phyloP scores from a whole-genome alignment of 2,888 invertebrate species.

The Philopedon plagiatum region DNA sequence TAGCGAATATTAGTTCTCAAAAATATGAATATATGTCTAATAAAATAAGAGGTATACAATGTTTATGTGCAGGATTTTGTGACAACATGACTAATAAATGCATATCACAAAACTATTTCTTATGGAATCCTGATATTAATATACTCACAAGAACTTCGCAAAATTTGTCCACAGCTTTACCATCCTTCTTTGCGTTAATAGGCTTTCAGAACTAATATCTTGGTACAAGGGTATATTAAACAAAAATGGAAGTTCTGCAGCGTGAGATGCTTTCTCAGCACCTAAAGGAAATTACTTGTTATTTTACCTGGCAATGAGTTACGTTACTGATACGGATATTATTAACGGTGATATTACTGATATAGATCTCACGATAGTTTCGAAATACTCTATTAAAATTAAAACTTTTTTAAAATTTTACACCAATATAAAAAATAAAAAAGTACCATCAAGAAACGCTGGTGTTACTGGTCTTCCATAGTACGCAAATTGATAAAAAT shows the following conservation, averaged over 20 bases:
- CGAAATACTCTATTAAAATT: too few relatives aligned
- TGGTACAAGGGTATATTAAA: background rate
- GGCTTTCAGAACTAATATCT: slow-evolving; percentile 24
- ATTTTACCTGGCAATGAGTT: too few relatives aligned
- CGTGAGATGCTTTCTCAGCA: slow-evolving; percentile 16
- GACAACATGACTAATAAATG: too few relatives aligned
- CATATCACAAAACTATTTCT: too few relatives aligned
- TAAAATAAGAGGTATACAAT: too few relatives aligned
- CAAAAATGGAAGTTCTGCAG: slow-evolving; percentile 20
- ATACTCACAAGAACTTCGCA: slow-evolving; percentile 50
- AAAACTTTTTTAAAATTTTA: background rate
- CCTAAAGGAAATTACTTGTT: slow-evolving; percentile 10
- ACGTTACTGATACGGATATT: too few relatives aligned
- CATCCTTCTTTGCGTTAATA: slow-evolving; percentile 45
- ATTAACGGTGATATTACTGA: too few relatives aligned
- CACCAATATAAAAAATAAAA: background rate
- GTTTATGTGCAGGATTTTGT: too few relatives aligned
- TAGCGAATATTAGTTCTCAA: too few relatives aligned
- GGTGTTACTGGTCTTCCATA: background rate
- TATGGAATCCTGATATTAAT: too few relatives aligned
- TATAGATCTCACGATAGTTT: too few relatives aligned
- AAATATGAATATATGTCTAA: too few relatives aligned
- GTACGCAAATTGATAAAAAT: slow-evolving; percentile 50
- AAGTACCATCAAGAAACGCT: background rate
- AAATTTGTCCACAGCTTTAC: slow-evolving; percentile 58